These are phyloP conservation scores for Hypomesus transpacificus DNA, from an alignment of 2,113 vertebrate species.

Conservation along the genomic window DNA sequence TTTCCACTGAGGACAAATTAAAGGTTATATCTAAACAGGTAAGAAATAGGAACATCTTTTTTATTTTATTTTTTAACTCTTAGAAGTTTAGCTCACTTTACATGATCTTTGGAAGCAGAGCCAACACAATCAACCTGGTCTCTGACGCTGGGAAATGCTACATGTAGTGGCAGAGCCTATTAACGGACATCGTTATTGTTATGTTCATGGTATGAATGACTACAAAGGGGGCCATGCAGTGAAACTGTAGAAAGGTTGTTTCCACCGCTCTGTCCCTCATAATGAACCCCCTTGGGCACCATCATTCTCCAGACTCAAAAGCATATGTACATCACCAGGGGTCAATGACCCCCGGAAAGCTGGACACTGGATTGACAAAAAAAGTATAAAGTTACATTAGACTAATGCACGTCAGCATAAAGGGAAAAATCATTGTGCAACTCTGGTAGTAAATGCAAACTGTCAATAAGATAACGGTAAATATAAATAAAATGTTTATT, in stretches of 20 bases:
- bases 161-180: background rate
- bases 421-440: background rate
- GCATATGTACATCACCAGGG: background rate
- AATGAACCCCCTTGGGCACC: conserved; percentile 33
- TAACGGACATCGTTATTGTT: conserved; percentile 5
- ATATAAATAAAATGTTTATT: background rate
- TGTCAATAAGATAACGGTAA: background rate
- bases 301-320: background rate
- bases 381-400: background rate
- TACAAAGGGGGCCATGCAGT: conserved; percentile 18
- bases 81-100: too few relatives aligned
- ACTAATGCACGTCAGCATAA: too few relatives aligned
- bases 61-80: too few relatives aligned
- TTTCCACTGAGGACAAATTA: background rate
- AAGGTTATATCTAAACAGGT: background rate
- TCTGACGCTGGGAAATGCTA: background rate
- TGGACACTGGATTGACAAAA: background rate
- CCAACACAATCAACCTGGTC: background rate
- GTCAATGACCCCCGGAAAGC: background rate
- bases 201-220: background rate
- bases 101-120: background rate
- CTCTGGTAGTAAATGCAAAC: background rate
- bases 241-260: conserved; percentile 16
- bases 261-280: conserved; percentile 15
- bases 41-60: background rate